Percentiles rank a stretch among this genome's conserved stretches.
Evolutionary conservation across 2,113 vertebrate genomes (phyloP).

Genomic region (Vimba vimba): DNA sequence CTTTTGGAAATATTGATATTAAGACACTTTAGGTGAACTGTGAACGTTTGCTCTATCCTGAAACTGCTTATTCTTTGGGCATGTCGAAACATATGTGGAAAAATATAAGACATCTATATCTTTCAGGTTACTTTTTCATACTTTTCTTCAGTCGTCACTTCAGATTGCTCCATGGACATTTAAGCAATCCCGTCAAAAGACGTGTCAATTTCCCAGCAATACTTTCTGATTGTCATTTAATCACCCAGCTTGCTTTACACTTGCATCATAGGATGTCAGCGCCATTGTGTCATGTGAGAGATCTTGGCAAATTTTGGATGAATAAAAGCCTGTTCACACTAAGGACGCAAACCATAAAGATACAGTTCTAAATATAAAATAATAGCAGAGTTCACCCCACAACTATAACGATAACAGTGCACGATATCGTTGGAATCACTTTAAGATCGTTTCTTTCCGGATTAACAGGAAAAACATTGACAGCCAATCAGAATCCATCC

Average conservation of each 20-base stretch:
- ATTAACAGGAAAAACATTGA: no score
- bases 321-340: no score
- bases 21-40: neutral
- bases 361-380: no score
- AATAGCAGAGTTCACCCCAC: no score
- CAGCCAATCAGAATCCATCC: no score
- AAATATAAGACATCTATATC: neutral
- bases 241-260: neutral
- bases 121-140: neutral
- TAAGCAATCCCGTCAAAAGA: neutral
- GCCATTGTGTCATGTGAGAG: neutral
- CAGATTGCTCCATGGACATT: neutral
- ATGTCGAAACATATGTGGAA: neutral
- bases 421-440: no score
- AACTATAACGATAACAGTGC: no score
- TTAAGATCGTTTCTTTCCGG: no score
- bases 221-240: neutral
- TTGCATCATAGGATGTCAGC: neutral
- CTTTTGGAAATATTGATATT: neutral
- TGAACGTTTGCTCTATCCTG: neutral
- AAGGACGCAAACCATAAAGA: no score
- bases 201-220: neutral
- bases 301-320: neutral
- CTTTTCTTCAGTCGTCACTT: neutral
- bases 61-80: neutral